Base-by-base conservation (phyloP, 2,888 invertebrate genomes). In the Drosophila paramelanica region DNA sequence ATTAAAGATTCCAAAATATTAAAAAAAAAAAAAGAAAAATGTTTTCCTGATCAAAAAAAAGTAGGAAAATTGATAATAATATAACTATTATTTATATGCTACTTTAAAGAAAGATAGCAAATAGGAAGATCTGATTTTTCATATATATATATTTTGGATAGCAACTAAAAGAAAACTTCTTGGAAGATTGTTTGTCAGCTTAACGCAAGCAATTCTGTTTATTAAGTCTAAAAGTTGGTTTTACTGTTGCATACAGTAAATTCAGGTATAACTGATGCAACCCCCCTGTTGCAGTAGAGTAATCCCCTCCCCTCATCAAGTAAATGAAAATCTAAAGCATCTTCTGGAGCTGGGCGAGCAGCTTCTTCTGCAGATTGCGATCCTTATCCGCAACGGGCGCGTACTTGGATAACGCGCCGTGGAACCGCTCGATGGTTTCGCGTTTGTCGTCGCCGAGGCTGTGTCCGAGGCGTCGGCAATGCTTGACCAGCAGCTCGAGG, bases 401-500 rank as follows among this genome's bases (percentile, higher is more conserved):
- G 23, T 53, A 60, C 0, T 47, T 20, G 2, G 8, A 4, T 1
- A 75, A 5, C 2, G 0, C 23, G 8, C 5, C 11, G 3, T n/a
- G 7, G 0, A 71, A 25, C 10, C 59, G 41, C 0, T 39, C 14
- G 6, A 7, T 10, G n/a, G 20, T 14, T 5, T 8, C 8, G 10
- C 1, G 43, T 36, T 10, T n/a, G 14, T 58, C 17, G 2, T 8
- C 39, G 39, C 14, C 25, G 11, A 67, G 11, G 3, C 31, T 36
- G 1, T 10, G 6, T 20, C 41, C 23, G 1, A 81, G 43, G 23
- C 61, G 62, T 0, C 39, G 27, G 0, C 10, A 14, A 20, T 84
- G 64, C 20, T 58, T 68, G 17, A 38, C 3, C 7, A 82, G 56
- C 8, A 84, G n/a, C 0, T 53, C 49, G 0, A 87, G 13, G 0